A percentile compares a stretch with the other conserved stretches of the same genome.
phyloP scores from a whole-genome alignment of 2,113 vertebrate species.

The Gymnobelideus leadbeateri region DNA sequence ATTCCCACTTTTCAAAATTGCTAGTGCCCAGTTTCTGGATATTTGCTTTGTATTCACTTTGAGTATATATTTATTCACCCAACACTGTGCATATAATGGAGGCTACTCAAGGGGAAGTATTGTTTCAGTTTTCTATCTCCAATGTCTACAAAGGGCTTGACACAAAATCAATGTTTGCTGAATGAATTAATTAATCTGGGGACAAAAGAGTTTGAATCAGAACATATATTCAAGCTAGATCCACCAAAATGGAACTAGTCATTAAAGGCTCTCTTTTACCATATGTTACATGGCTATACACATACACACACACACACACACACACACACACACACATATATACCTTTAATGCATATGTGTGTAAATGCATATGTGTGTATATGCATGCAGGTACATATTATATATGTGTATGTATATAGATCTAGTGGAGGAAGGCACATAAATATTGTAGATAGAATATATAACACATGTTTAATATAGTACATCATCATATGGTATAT shows the following conservation, averaged over 20 bases:
- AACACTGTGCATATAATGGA: not conserved
- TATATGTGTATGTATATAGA: not conserved
- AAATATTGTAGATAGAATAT: not conserved
- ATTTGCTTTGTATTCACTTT: not conserved
- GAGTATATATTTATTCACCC: not conserved
- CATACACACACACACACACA: no score
- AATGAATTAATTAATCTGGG: not conserved
- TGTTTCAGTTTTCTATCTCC: not conserved
- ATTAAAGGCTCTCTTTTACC: slow-evolving; percentile 56
- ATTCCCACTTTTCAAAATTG: not conserved
- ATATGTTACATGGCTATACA: not conserved
- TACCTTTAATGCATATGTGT: no score
- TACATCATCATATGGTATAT: not conserved
- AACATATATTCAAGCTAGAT: slow-evolving; percentile 77
- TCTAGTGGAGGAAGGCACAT: not conserved
- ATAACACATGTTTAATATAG: not conserved
- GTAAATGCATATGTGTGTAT: no score
- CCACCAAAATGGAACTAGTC: slow-evolving; percentile 77
- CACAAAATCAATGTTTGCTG: not conserved
- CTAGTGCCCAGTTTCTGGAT: not conserved
- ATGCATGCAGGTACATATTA: not conserved
- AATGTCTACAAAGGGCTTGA: not conserved
- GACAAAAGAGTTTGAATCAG: slow-evolving; percentile 75
- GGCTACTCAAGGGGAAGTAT: not conserved
- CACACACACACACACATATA: no score